Percentiles rank a stretch among this genome's conserved stretches.
Evolutionary conservation across 2,888 invertebrate species (phyloP).

Genomic region (Callyntrura guangdongensis): DNA sequence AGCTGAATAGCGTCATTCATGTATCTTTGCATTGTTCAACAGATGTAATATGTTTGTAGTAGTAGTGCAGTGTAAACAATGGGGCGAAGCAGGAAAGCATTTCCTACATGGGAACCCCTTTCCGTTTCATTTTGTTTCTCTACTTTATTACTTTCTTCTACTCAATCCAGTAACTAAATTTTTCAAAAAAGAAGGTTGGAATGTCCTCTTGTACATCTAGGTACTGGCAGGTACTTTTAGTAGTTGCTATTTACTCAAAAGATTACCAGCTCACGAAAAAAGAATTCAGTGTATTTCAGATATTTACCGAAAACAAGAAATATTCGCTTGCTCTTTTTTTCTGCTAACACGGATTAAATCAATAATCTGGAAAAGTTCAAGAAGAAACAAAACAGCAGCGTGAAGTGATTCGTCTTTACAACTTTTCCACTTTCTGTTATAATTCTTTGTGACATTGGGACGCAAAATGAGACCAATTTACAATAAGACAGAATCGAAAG

Average conservation of each 20-base stretch:
- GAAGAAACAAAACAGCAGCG: background rate
- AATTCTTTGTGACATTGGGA: slow-evolving; percentile 6
- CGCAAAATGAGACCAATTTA: slow-evolving; percentile 19
- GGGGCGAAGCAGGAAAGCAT: background rate
- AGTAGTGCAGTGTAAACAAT: slow-evolving; percentile 18
- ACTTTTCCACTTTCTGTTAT: slow-evolving; percentile 38
- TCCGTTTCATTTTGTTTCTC: background rate
- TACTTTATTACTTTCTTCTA: background rate
- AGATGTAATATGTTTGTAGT: background rate
- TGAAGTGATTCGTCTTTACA: slow-evolving; percentile 26
- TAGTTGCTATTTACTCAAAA: background rate
- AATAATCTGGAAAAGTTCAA: background rate
- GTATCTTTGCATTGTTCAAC: background rate
- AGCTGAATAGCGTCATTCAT: background rate
- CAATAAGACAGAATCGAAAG: slow-evolving; percentile 7
- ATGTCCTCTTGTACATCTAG: background rate
- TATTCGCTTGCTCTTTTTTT: background rate
- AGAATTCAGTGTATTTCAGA: slow-evolving; percentile 19
- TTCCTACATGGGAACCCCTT: background rate
- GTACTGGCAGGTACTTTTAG: background rate
- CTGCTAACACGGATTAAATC: slow-evolving; percentile 33
- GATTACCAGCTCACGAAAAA: background rate
- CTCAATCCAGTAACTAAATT: background rate
- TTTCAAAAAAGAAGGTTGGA: background rate
- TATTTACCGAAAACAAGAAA: background rate